phyloP scores from a whole-genome alignment of 2,113 vertebrate genomes.

The Pampusana beccarii region DNA sequence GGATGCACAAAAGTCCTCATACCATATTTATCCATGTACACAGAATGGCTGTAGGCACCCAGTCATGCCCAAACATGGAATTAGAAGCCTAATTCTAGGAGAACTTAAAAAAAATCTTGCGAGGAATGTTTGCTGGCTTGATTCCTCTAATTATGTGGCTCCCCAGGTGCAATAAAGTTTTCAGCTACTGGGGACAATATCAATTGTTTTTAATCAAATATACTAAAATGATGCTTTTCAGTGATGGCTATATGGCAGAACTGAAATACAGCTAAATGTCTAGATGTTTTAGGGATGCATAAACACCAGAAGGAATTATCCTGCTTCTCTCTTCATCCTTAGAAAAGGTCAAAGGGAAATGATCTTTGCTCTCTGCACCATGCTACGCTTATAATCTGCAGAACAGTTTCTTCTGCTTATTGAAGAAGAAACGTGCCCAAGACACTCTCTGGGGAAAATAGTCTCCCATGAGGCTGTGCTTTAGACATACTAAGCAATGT shows the following conservation, averaged over 20 bases:
- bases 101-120: background rate
- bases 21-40: background rate
- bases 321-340: background rate
- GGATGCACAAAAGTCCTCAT: background rate
- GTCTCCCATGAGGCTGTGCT: background rate
- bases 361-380: background rate
- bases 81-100: background rate
- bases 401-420: background rate
- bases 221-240: background rate
- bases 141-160: conserved; percentile 9
- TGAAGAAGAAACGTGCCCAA: background rate
- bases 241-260: background rate
- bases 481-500: background rate
- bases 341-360: conserved; percentile 4
- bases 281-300: background rate
- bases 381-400: background rate
- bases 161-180: background rate
- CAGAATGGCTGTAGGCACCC: background rate
- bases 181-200: background rate
- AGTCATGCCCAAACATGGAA: conserved; percentile 7
- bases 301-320: background rate
- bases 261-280: background rate
- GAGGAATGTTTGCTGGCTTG: conserved; percentile 6
- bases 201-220: conserved; percentile 17
- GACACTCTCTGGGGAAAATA: background rate